These are phyloP conservation scores for Ypsolopha scabrella DNA, from an alignment of 2,888 invertebrate genomes.

Conservation along the genomic window DNA sequence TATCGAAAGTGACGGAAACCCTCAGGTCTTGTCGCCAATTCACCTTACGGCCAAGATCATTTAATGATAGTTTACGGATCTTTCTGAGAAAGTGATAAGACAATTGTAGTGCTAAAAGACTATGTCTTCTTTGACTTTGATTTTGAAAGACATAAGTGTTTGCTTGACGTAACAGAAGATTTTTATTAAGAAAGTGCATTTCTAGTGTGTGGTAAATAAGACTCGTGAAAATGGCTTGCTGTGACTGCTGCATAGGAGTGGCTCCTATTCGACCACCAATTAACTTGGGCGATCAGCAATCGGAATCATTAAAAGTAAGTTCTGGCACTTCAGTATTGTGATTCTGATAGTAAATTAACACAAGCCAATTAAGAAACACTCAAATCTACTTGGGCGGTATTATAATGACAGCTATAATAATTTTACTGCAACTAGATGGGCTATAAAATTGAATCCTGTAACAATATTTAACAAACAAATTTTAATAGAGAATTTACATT, in stretches of 20 bases:
- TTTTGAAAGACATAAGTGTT: conserved; percentile 19
- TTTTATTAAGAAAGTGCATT: conserved; percentile 28
- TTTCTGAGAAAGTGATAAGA: not conserved
- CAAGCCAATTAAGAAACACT: too few species aligned
- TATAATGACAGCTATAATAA: too few species aligned
- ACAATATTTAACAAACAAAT: too few species aligned
- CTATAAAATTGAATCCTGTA: too few species aligned
- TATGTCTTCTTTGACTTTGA: conserved; percentile 12
- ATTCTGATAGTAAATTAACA: too few species aligned
- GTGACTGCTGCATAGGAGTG: conserved; percentile 75
- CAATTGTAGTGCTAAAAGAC: conserved; percentile 9
- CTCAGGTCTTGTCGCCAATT: not conserved
- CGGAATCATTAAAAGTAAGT: conserved; percentile 83
- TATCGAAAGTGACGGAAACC: conserved; percentile 57
- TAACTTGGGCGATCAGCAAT: conserved; percentile 75
- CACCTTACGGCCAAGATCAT: not conserved
- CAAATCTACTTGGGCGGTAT: too few species aligned
- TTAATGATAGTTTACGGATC: conserved; percentile 11
- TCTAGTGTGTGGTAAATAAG: conserved; percentile 30
- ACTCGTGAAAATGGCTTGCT: conserved; percentile 68
- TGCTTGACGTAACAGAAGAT: conserved; percentile 11
- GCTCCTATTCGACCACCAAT: conserved; percentile 82
- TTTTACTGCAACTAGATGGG: too few species aligned
- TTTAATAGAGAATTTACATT: too few species aligned
- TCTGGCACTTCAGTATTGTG: not conserved